These are phyloP conservation scores for Eristalis pertinax DNA, from an alignment of 2,888 invertebrate species.

Conservation along the genomic window DNA sequence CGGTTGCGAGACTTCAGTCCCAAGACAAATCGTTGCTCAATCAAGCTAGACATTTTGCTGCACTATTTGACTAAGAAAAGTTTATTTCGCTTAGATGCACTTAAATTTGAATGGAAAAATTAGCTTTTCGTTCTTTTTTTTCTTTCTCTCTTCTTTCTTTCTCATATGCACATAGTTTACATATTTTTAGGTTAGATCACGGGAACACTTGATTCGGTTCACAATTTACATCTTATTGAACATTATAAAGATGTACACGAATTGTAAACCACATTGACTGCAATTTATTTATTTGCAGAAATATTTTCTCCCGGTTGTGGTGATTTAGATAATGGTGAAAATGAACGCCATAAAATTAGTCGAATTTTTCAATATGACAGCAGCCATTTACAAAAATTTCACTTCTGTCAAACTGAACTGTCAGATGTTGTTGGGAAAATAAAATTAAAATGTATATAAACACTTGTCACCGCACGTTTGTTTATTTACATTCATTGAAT, in stretches of 20 bases:
- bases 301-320: background rate
- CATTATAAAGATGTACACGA: background rate
- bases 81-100: background rate
- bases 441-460: slow-evolving; percentile 15
- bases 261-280: slow-evolving; percentile 4
- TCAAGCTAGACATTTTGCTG: slow-evolving; percentile 80
- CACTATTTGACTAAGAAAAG: background rate
- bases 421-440: slow-evolving; percentile 7
- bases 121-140: slow-evolving; percentile 4
- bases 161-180: slow-evolving; percentile 26
- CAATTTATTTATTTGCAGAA: background rate
- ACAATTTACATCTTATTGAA: slow-evolving; percentile 1
- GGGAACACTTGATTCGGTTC: slow-evolving; percentile 18
- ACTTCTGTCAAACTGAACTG: slow-evolving; percentile 17
- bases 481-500: background rate
- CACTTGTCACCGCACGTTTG: background rate
- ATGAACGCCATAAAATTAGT: slow-evolving; percentile 50
- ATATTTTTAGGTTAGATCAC: slow-evolving; percentile 65
- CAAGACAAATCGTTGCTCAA: slow-evolving; percentile 91
- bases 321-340: slow-evolving; percentile 30
- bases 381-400: slow-evolving; percentile 11
- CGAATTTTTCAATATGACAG: slow-evolving; percentile 59
- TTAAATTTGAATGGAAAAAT: background rate
- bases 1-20: slow-evolving; percentile 95
- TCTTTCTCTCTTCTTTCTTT: slow-evolving; percentile 27